These are phyloP conservation scores for Papilio elwesi DNA, from an alignment of 2,888 invertebrate species.

Conservation along the genomic window DNA sequence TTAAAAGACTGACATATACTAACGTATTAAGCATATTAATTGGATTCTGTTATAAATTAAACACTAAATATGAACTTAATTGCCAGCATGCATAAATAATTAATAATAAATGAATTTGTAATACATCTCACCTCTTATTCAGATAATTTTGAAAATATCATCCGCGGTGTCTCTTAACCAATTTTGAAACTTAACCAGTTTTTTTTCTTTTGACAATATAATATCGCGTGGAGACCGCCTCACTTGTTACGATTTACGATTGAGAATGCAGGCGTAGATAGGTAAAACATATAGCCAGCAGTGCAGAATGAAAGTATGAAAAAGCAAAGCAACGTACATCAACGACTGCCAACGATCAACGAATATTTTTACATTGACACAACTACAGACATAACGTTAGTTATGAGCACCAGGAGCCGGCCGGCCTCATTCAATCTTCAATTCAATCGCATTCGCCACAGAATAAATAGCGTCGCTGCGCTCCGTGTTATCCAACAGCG, in stretches of 20 bases:
- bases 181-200: background rate
- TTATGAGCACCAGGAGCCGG: slow-evolving; percentile 39
- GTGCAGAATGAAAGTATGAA: slow-evolving; percentile 18
- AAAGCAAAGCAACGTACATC: too few species aligned
- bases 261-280: background rate
- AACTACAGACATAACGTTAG: background rate
- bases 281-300: background rate
- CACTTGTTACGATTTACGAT: slow-evolving; percentile 1
- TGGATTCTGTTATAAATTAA: background rate
- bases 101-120: background rate
- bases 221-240: slow-evolving; percentile 17
- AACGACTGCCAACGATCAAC: background rate
- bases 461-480: slow-evolving; percentile 38
- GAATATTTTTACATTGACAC: slow-evolving; percentile 31
- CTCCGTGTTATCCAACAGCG: slow-evolving; percentile 14
- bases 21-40: too few species aligned
- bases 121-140: slow-evolving; percentile 27
- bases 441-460: slow-evolving; percentile 44
- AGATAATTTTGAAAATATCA: slow-evolving; percentile 17
- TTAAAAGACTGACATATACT: too few species aligned
- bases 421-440: slow-evolving; percentile 44
- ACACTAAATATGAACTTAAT: background rate
- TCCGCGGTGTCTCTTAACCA: slow-evolving; percentile 18
- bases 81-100: slow-evolving; percentile 10
- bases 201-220: slow-evolving; percentile 16